Evolutionary conservation across 2,113 vertebrate genomes (phyloP).

Genomic region (Agelaius phoeniceus): DNA sequence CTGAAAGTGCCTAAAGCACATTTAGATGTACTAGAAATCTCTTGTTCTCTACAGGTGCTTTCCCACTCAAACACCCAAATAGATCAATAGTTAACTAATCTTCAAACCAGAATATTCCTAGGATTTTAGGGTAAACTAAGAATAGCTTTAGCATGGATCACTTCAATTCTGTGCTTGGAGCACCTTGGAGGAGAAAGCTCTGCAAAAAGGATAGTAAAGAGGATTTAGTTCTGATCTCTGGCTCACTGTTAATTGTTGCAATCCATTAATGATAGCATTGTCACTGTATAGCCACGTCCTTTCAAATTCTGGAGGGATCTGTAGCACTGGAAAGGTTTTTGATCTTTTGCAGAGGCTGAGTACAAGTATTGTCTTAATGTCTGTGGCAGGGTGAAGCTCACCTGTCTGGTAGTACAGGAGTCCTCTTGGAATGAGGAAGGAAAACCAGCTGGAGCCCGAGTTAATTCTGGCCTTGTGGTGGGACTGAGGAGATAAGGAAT

Average conservation of each 20-base stretch:
- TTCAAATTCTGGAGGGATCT: not conserved
- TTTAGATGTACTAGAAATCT: not conserved
- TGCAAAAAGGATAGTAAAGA: not conserved
- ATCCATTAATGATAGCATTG: not conserved
- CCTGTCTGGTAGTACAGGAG: not conserved
- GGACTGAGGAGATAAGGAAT: not conserved
- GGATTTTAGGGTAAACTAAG: not conserved
- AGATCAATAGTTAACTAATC: not conserved
- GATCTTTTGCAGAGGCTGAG: not conserved
- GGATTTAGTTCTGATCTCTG: not conserved
- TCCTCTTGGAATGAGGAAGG: accelerated
- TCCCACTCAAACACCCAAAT: not conserved
- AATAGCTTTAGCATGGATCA: not conserved
- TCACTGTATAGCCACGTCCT: not conserved
- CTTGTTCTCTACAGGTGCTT: not conserved
- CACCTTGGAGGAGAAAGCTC: not conserved
- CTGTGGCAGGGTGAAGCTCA: not conserved
- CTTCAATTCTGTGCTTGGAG: not conserved
- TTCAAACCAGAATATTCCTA: not conserved
- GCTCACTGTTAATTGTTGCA: not conserved
- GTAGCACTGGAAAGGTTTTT: not conserved
- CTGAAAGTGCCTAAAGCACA: not conserved
- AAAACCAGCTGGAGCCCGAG: not conserved
- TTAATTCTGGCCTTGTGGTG: not conserved
- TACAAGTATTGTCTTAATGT: not conserved